Evolutionary conservation across 2,888 invertebrate genomes (phyloP).

Genomic region (Phragmatobia fuliginosa): DNA sequence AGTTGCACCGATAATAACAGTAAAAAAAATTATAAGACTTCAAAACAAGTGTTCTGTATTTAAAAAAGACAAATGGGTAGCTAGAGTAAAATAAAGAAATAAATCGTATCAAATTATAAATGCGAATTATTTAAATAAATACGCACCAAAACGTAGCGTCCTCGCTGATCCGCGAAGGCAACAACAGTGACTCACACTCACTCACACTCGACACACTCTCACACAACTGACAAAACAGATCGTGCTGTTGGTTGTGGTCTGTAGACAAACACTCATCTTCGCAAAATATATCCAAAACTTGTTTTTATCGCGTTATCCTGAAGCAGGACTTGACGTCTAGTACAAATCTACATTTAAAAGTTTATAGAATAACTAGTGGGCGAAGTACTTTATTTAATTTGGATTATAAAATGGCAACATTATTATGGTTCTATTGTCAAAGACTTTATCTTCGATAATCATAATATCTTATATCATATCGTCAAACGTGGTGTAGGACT

Average conservation of each 20-base stretch:
- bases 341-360: neutral
- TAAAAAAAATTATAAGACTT: neutral
- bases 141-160: slow-evolving; percentile 46
- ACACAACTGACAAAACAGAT: too few species aligned
- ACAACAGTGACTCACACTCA: slow-evolving; percentile 38
- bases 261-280: slow-evolving; percentile 28
- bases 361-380: too few species aligned
- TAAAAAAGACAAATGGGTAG: neutral
- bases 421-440: too few species aligned
- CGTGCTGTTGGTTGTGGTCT: slow-evolving; percentile 6
- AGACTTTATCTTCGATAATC: too few species aligned
- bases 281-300: slow-evolving; percentile 41
- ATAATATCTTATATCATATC: too few species aligned
- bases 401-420: too few species aligned
- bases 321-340: neutral
- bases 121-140: slow-evolving; percentile 13
- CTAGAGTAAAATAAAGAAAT: neutral
- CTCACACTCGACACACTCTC: too few species aligned
- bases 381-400: too few species aligned
- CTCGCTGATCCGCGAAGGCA: slow-evolving; percentile 40
- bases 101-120: neutral
- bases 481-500: too few species aligned
- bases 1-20: too few species aligned
- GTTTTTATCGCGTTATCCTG: slow-evolving; percentile 31
- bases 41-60: neutral